A percentile compares a stretch with the other conserved stretches of the same genome.
phyloP scores from a whole-genome alignment of 2,797 vertebrate genomes.

The Cynopterus sphinx region DNA sequence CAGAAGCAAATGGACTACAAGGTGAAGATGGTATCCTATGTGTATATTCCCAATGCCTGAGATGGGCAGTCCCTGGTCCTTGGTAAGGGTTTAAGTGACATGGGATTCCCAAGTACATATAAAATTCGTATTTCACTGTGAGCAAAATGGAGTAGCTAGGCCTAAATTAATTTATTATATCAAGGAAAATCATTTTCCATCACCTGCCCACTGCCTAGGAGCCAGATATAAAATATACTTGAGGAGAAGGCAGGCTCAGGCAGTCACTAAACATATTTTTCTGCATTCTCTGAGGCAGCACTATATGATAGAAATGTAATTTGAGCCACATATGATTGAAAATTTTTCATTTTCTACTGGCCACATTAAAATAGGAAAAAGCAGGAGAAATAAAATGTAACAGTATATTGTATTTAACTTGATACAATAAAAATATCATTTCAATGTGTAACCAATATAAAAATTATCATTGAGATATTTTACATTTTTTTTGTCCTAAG shows the following conservation, averaged over 20 bases:
- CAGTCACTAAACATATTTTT: not conserved
- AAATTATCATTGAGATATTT: not conserved
- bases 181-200: not conserved
- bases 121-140: not conserved
- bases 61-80: not conserved
- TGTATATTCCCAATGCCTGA: not conserved
- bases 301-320: not conserved
- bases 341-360: constrained; percentile 34
- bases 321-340: not conserved
- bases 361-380: not conserved
- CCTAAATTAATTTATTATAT: not conserved
- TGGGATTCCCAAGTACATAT: not conserved
- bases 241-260: not conserved
- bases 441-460: not conserved
- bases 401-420: constrained; percentile 4
- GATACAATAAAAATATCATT: constrained; percentile 11
- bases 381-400: not conserved
- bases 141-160: not conserved
- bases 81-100: not conserved
- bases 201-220: not conserved
- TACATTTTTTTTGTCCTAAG: not conserved
- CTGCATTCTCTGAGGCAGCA: not conserved
- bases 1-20: not conserved
- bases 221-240: not conserved
- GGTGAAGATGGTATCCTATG: not conserved